A percentile compares a stretch with the other conserved stretches of the same genome.
These are phyloP conservation scores for Phataginus tricuspis DNA, from an alignment of 2,797 vertebrate species.

Conservation along the genomic window DNA sequence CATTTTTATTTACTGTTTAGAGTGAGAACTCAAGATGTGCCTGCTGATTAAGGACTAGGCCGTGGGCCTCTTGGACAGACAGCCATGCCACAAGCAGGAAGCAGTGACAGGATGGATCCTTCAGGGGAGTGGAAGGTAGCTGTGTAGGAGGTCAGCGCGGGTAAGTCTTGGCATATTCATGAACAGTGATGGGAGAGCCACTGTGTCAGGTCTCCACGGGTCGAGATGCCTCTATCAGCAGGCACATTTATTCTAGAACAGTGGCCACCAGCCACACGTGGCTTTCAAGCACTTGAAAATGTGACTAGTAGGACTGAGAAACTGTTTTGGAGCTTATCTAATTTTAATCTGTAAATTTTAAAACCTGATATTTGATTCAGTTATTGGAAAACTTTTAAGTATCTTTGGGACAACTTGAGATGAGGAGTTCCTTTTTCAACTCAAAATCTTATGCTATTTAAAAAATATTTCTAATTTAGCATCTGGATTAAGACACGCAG, in stretches of 20 bases:
- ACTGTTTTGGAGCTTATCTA: not conserved
- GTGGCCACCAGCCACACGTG: not conserved
- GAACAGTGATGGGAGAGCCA: accelerated
- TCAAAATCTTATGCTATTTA: not conserved
- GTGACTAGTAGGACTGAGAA: not conserved
- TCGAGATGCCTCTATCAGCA: accelerated
- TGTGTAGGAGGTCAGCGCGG: accelerated
- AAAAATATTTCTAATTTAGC: not conserved
- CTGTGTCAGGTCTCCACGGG: accelerated
- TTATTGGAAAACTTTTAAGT: not conserved
- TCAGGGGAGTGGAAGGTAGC: accelerated
- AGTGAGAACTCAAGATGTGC: not conserved
- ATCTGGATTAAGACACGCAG: not conserved
- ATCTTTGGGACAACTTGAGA: not conserved
- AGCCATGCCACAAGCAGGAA: not conserved
- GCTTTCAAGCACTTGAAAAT: no score
- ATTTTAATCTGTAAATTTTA: not conserved
- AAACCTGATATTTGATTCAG: not conserved
- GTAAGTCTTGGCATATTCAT: not conserved
- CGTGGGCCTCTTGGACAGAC: not conserved
- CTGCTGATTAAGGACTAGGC: accelerated
- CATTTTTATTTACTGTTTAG: accelerated
- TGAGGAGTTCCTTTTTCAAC: not conserved
- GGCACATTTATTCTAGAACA: accelerated
- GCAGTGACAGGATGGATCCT: accelerated